Evolutionary conservation across 2,888 invertebrate species (phyloP).

Genomic region (Orgyia antiqua): DNA sequence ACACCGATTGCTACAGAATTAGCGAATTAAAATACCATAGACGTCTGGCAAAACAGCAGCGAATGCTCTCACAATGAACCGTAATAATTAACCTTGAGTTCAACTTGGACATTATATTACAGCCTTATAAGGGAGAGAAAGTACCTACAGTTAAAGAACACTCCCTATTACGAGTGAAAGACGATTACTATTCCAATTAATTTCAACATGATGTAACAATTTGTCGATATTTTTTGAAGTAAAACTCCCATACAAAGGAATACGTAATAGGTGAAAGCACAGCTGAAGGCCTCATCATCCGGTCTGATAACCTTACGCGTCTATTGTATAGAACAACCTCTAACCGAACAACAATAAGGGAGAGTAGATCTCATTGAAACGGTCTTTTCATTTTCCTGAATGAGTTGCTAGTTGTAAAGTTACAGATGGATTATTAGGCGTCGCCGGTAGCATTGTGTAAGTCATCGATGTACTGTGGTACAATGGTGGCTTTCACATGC

Average conservation of each 20-base stretch:
- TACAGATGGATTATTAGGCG: constrained; percentile 56
- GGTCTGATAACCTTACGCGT: constrained; percentile 68
- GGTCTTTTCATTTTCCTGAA: constrained; percentile 70
- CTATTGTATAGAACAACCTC: constrained; percentile 57
- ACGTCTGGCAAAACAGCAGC: constrained; percentile 7
- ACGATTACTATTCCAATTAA: constrained; percentile 39
- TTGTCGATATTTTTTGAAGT: constrained; percentile 31
- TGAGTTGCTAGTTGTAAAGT: constrained; percentile 59
- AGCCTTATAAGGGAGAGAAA: constrained; percentile 34
- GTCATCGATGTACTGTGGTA: constrained; percentile 45
- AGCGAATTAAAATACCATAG: too few species aligned
- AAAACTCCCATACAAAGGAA: constrained; percentile 50
- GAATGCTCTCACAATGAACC: constrained; percentile 21
- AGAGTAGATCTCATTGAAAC: constrained; percentile 54
- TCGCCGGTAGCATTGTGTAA: constrained; percentile 55
- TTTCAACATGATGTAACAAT: constrained; percentile 41
- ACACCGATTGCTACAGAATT: too few species aligned
- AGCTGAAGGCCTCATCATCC: constrained; percentile 66
- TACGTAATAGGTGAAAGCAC: constrained; percentile 70
- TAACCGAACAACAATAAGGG: constrained; percentile 53
- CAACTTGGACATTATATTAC: constrained; percentile 14
- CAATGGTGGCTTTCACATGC: constrained; percentile 60
- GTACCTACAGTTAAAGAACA: constrained; percentile 26
- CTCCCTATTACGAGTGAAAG: constrained; percentile 31
- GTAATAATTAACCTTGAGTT: constrained; percentile 44